These are phyloP conservation scores for Drosophila robusta DNA, from an alignment of 2,888 invertebrate species.

Conservation along the genomic window DNA sequence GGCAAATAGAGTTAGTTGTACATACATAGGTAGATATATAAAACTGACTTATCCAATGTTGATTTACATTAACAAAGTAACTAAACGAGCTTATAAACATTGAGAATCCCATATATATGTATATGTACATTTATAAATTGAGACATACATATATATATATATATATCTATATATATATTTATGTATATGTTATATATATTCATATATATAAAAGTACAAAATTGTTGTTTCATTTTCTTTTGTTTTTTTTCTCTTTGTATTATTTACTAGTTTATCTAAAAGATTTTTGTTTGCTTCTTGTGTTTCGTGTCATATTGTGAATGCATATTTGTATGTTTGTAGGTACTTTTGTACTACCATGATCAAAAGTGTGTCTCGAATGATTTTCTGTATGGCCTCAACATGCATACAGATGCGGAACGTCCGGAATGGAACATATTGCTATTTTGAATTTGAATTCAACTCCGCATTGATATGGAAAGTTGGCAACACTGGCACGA, in stretches of 20 bases:
- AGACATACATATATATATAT: slow-evolving; percentile 25
- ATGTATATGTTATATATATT: slow-evolving; percentile 31
- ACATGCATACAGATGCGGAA: background rate
- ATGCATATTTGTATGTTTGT: slow-evolving; percentile 45
- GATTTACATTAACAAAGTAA: slow-evolving; percentile 35
- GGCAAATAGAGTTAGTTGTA: slow-evolving; percentile 23
- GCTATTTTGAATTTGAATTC: background rate
- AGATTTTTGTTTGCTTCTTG: slow-evolving; percentile 34
- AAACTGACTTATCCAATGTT: slow-evolving; percentile 20
- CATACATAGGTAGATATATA: slow-evolving; percentile 28
- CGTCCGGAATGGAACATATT: background rate
- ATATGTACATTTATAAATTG: slow-evolving; percentile 29
- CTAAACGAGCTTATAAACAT: slow-evolving; percentile 37
- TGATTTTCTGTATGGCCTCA: background rate
- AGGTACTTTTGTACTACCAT: slow-evolving; percentile 47
- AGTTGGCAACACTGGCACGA: no score
- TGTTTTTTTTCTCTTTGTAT: slow-evolving; percentile 38
- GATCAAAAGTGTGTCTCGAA: slow-evolving; percentile 30
- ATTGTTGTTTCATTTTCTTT: slow-evolving; percentile 17
- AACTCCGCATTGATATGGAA: background rate
- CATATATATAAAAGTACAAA: slow-evolving; percentile 67
- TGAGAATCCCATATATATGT: slow-evolving; percentile 40
- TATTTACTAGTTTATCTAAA: slow-evolving; percentile 56
- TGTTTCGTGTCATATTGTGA: slow-evolving; percentile 37
- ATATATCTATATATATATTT: slow-evolving; percentile 12